A percentile compares a stretch with the other conserved stretches of the same genome.
These are phyloP conservation scores for Lysiphlebus fabarum DNA, from an alignment of 1,140 invertebrate species.

Conservation along the genomic window DNA sequence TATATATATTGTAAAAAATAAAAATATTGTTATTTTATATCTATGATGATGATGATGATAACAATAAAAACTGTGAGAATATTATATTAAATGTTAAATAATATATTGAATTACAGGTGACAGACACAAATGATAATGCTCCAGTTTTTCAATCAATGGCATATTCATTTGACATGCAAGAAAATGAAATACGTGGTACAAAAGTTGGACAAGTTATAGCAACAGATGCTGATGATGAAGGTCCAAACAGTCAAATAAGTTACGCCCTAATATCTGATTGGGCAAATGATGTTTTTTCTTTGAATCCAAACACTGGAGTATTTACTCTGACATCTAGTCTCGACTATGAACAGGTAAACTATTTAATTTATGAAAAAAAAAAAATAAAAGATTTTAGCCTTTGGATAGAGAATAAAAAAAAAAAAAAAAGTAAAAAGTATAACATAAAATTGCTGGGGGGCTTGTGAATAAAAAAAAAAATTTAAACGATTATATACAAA, in stretches of 20 bases:
- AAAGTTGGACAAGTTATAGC: constrained; percentile 80
- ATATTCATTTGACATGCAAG: constrained; percentile 86
- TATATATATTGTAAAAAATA: too few relatives aligned
- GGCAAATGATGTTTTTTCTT: constrained; percentile 89
- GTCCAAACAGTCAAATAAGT: constrained; percentile 81
- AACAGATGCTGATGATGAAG: constrained; percentile 76
- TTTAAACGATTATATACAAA: too few relatives aligned
- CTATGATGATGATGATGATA: too few relatives aligned
- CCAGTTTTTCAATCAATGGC: constrained; percentile 80
- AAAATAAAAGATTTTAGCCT: not conserved
- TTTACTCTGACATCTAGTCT: constrained; percentile 84
- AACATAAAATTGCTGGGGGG: too few relatives aligned
- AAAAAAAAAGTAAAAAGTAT: too few relatives aligned
- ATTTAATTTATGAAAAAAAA: not conserved
- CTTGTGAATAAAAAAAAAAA: too few relatives aligned
- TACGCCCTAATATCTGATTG: constrained; percentile 89
- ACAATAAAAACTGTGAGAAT: not conserved
- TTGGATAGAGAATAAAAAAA: too few relatives aligned
- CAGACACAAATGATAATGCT: constrained; percentile 90
- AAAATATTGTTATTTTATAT: too few relatives aligned
- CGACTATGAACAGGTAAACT: constrained; percentile 87
- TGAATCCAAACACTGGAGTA: constrained; percentile 85
- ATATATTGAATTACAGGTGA: constrained; percentile 66
- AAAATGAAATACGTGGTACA: constrained; percentile 77
- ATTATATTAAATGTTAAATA: constrained; percentile 31